These are phyloP conservation scores for Strigamia maritima DNA, from an alignment of 2,888 invertebrate genomes.

Conservation along the genomic window DNA sequence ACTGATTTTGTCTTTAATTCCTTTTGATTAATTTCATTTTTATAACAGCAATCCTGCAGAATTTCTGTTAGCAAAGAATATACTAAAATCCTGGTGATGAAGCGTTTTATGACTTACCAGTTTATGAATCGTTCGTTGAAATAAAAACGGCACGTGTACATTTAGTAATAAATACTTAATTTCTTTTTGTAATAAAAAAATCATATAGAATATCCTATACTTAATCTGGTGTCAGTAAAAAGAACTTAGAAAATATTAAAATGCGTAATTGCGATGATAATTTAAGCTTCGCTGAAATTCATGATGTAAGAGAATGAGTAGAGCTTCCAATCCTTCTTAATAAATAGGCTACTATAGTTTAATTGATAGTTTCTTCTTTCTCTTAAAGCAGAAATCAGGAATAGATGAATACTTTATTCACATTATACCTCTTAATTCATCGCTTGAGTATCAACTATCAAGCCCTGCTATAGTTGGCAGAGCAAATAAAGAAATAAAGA, in stretches of 20 bases:
- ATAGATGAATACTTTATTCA: background rate
- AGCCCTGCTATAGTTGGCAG: background rate
- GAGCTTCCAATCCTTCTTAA: background rate
- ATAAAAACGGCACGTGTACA: background rate
- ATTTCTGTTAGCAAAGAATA: background rate
- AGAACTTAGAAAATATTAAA: background rate
- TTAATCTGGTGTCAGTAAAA: background rate
- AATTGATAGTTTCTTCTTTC: background rate
- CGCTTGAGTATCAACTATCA: background rate
- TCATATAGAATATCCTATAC: background rate
- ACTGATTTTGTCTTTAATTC: background rate
- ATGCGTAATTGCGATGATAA: background rate
- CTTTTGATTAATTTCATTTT: background rate
- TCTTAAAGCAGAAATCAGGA: background rate
- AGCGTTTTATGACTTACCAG: background rate
- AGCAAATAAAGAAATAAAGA: background rate
- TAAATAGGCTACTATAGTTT: background rate
- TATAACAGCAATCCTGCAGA: background rate
- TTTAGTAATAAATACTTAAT: background rate
- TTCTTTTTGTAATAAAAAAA: background rate
- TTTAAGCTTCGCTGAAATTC: background rate
- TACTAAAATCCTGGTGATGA: background rate
- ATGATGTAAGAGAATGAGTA: background rate
- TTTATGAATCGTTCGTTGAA: conserved; percentile 3
- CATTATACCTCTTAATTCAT: background rate